phyloP scores from a whole-genome alignment of 2,797 vertebrate genomes.

The Sebastes reedi region DNA sequence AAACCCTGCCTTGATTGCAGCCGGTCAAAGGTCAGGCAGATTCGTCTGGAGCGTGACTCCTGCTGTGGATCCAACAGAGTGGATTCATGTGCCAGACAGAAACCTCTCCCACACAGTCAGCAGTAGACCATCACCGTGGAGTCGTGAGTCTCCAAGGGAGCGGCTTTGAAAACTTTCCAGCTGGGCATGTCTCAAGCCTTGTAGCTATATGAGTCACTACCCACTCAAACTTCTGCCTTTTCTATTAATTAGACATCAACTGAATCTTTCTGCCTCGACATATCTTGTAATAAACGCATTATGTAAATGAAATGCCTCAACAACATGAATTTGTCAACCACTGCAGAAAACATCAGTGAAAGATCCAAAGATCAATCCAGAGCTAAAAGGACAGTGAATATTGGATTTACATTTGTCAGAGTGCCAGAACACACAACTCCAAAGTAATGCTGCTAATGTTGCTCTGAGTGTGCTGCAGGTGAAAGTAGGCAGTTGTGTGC shows the following conservation, averaged over 20 bases:
- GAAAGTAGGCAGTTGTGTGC: neutral
- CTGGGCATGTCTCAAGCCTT: constrained; percentile 17
- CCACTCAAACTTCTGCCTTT: constrained; percentile 28
- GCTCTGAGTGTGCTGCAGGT: neutral
- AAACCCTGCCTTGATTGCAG: neutral
- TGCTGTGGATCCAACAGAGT: constrained; percentile 17
- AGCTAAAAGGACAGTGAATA: constrained; percentile 3
- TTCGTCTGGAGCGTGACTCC: constrained; percentile 17
- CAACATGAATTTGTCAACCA: neutral
- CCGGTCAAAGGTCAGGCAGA: constrained; percentile 27
- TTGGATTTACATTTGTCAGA: constrained; percentile 24
- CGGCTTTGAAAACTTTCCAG: constrained; percentile 35
- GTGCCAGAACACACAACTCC: neutral
- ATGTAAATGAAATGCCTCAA: constrained; percentile 18
- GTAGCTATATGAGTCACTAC: constrained; percentile 44
- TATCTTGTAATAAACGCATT: constrained; percentile 16
- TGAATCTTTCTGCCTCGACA: neutral
- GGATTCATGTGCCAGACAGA: constrained; percentile 40
- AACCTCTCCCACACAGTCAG: constrained; percentile 26
- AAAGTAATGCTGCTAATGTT: constrained; percentile 1
- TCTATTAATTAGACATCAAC: constrained; percentile 33
- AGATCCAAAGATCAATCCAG: neutral
- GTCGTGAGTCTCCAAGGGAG: constrained; percentile 37
- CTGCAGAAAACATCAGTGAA: neutral
- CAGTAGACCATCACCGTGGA: neutral